Percentiles rank a stretch among this genome's conserved stretches.
These are phyloP conservation scores for Eucera pruinosa DNA, from an alignment of 2,888 invertebrate species.

Conservation along the genomic window DNA sequence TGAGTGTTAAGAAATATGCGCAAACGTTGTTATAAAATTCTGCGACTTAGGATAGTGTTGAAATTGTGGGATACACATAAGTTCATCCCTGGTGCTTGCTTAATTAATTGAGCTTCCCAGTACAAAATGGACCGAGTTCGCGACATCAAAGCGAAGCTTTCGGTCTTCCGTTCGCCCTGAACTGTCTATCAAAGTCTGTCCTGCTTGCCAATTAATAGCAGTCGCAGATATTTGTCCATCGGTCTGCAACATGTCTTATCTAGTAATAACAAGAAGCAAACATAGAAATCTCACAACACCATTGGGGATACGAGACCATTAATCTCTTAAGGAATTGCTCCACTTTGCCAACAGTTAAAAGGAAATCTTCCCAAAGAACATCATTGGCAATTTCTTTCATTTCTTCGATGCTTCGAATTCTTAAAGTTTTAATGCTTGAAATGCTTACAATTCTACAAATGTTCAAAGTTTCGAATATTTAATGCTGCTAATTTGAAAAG, in stretches of 20 bases:
- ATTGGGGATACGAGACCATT: neutral
- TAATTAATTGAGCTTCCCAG: constrained; percentile 80
- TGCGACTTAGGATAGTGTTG: constrained; percentile 48
- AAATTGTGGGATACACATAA: constrained; percentile 52
- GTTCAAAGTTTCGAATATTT: too few relatives aligned
- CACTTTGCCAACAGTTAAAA: too few relatives aligned
- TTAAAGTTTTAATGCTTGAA: too few relatives aligned
- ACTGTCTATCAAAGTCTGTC: constrained; percentile 75
- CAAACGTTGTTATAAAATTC: constrained; percentile 21
- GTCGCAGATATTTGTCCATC: constrained; percentile 78
- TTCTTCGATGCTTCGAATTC: too few relatives aligned
- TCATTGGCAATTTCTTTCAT: too few relatives aligned
- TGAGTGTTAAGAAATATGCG: too few relatives aligned
- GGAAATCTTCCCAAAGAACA: too few relatives aligned
- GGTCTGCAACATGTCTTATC: constrained; percentile 77
- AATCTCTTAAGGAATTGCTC: constrained; percentile 23
- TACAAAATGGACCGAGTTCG: constrained; percentile 80
- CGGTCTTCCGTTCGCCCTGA: constrained; percentile 68
- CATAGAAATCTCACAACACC: constrained; percentile 57
- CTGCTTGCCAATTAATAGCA: constrained; percentile 81
- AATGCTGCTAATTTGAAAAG: too few relatives aligned
- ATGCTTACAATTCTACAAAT: too few relatives aligned
- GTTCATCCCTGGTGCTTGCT: constrained; percentile 67
- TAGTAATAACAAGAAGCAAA: constrained; percentile 80
- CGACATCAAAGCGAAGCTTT: constrained; percentile 80